Evolutionary conservation across 2,113 vertebrate species (phyloP).

Genomic region (Cheirogaleus medius): DNA sequence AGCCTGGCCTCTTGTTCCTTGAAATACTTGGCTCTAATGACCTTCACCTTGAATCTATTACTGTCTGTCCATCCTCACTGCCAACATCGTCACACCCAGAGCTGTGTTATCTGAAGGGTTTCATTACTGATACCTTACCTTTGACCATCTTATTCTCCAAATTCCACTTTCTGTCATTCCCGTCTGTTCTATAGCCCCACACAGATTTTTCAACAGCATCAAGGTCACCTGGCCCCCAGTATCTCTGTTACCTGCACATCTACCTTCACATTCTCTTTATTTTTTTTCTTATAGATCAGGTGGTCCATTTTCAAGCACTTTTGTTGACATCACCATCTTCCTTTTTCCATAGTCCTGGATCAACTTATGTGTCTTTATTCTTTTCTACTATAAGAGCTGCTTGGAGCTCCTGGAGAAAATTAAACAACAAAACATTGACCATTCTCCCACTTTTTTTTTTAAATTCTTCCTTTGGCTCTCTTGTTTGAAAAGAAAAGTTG

Average conservation of each 20-base stretch:
- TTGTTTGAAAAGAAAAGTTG: not conserved
- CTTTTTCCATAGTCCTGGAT: not conserved
- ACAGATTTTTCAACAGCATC: not conserved
- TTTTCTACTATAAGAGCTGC: not conserved
- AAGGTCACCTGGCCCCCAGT: not conserved
- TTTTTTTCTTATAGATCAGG: not conserved
- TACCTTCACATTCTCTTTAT: not conserved
- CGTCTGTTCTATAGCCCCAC: not conserved
- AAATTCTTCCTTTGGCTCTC: not conserved
- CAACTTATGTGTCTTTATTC: not conserved
- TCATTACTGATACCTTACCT: not conserved
- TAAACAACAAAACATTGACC: not conserved
- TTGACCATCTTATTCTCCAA: not conserved
- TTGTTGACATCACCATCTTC: not conserved
- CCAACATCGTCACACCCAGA: not conserved
- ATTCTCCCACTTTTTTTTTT: not conserved
- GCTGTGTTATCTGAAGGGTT: not conserved
- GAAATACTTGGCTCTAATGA: not conserved
- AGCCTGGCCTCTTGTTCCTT: not conserved
- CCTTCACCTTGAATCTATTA: not conserved
- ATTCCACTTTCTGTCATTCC: not conserved
- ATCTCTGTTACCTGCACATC: not conserved
- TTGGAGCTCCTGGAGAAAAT: not conserved
- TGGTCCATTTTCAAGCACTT: not conserved
- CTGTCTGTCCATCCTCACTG: too few species aligned